A percentile compares a stretch with the other conserved stretches of the same genome.
These are phyloP conservation scores for Onthophagus sagittarius DNA, from an alignment of 2,888 invertebrate genomes.

Conservation along the genomic window DNA sequence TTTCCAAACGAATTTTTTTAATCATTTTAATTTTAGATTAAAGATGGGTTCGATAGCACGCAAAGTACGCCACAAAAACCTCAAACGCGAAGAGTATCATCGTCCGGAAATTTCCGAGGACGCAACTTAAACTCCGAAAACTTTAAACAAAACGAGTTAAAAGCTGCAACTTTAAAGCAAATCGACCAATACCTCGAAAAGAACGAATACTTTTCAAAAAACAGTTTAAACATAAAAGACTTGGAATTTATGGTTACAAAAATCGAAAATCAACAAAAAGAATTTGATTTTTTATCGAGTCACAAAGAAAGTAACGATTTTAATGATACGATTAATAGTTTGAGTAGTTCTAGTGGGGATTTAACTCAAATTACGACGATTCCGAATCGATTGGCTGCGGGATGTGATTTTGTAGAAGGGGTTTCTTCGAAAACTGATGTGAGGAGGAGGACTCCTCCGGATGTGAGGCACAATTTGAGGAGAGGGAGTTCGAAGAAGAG, in stretches of 20 bases:
- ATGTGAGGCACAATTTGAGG: too few species aligned
- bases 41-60: constrained; percentile 34
- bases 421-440: neutral
- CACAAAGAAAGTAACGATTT: neutral
- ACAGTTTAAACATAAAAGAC: constrained; percentile 37
- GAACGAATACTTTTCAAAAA: constrained; percentile 30
- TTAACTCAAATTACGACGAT: constrained; percentile 20
- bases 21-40: neutral
- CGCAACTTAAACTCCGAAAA: constrained; percentile 1
- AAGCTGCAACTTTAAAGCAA: constrained; percentile 33
- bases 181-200: constrained; percentile 44
- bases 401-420: constrained; percentile 5
- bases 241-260: constrained; percentile 47
- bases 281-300: constrained; percentile 29
- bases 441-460: neutral
- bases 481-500: neutral
- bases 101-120: neutral
- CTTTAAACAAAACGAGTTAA: constrained; percentile 16
- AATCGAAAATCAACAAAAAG: constrained; percentile 46
- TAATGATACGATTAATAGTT: neutral
- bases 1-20: too few species aligned
- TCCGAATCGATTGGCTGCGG: constrained; percentile 17
- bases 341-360: constrained; percentile 15
- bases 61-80: constrained; percentile 47
- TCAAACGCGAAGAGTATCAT: constrained; percentile 30